phyloP scores from a whole-genome alignment of 2,888 invertebrate species.

The Coleophora flavipennella region DNA sequence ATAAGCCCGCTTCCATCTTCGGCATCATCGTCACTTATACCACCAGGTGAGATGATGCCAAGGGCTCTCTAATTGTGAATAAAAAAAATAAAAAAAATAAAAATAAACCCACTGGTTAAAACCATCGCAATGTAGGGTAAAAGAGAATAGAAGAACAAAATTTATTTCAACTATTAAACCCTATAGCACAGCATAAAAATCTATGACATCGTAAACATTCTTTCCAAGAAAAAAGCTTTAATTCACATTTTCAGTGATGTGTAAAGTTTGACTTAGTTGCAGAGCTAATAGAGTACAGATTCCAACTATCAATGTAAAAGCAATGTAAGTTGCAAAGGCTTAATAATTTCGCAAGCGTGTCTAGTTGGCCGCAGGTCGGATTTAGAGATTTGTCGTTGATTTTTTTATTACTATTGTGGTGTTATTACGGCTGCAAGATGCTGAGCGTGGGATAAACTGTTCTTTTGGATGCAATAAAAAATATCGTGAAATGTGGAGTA shows the following conservation, averaged over 20 bases:
- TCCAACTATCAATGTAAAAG: no score
- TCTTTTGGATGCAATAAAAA: conserved; percentile 19
- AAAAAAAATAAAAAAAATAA: no score
- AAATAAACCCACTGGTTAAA: conserved; percentile 49
- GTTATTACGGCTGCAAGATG: conserved; percentile 52
- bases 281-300: no score
- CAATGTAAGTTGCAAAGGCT: conserved; percentile 36
- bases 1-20: no score
- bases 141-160: conserved; percentile 18
- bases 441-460: conserved; percentile 31
- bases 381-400: conserved; percentile 57
- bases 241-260: no score
- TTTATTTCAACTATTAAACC: conserved; percentile 36
- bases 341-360: conserved; percentile 68
- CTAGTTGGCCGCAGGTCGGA: conserved; percentile 58
- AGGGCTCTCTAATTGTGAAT: no score
- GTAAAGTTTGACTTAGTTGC: no score
- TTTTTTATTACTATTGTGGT: conserved; percentile 58
- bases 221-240: conserved; percentile 9
- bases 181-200: conserved; percentile 50
- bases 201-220: conserved; percentile 57
- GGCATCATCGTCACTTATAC: no score
- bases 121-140: conserved; percentile 14
- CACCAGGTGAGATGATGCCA: no score
- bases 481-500: no score